Evolutionary conservation across 2,888 invertebrate genomes (phyloP).

Genomic region (Latrodectus elegans): DNA sequence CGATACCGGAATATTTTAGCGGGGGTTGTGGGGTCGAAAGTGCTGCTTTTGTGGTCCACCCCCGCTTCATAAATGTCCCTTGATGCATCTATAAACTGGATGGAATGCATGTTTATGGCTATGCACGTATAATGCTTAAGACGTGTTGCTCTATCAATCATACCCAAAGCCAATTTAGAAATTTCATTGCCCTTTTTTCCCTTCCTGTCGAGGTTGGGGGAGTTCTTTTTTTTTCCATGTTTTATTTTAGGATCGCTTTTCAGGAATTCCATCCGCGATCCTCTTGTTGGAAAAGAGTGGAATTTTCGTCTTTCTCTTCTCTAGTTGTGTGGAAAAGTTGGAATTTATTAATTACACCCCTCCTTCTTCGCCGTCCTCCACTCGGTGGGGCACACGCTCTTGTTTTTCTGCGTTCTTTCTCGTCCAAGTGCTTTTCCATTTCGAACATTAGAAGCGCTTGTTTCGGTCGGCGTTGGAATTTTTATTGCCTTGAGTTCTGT

Average conservation of each 20-base stretch:
- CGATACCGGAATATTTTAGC: not conserved
- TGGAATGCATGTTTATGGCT: not conserved
- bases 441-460: too few species aligned
- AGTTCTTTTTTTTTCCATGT: not conserved
- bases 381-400: too few species aligned
- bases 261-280: slow-evolving; percentile 10
- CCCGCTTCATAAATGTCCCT: not conserved
- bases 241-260: not conserved
- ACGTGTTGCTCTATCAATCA: slow-evolving; percentile 14
- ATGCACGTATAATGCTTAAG: not conserved
- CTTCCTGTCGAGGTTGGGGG: not conserved
- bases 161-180: slow-evolving; percentile 11
- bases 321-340: not conserved
- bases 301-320: not conserved
- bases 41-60: not conserved
- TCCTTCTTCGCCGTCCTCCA: too few species aligned
- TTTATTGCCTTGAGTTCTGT: not conserved
- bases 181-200: slow-evolving; percentile 4
- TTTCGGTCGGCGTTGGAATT: not conserved
- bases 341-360: slow-evolving; percentile 26
- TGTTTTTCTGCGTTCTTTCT: not conserved
- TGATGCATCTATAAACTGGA: not conserved
- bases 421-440: not conserved
- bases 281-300: not conserved
- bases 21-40: not conserved